Evolutionary conservation across 2,888 invertebrate genomes (phyloP), one percentile per base, ranked within the genome.

Genomic region (Parnassius smintheus): DNA sequence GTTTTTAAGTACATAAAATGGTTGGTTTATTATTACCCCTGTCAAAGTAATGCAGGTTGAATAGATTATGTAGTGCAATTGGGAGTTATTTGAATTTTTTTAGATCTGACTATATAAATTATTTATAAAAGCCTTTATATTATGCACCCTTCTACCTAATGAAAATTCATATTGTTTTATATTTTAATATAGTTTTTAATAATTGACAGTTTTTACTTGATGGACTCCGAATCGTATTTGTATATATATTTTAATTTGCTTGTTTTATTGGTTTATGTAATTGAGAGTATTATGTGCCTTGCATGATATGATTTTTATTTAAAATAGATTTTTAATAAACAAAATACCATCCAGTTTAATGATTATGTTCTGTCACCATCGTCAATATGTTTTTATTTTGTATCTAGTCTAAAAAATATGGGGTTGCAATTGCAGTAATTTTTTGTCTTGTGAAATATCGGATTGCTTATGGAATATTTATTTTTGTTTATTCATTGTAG

Each of bases 51-150:
- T 66, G 68, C 60, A 49, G 49, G 49, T 49, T n/a, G 49, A 58
- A 62, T 64, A 66, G 65, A 68, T 65, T 66, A 68, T 64, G 70
- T 63, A 74, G 83, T 87, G 86, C 85, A 86, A 86, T 88, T 72
- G 66, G 80, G 82, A 80, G 69, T 67, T 70, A 74, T 72, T 66
- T 64, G 52, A 64, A 62, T 69, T 74, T 65, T 70, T 72, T 70
- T 72, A 80, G 79, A 79, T 80, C 77, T 80, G 80, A 79, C 67
- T 72, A 66, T 70, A 70, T 68, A 65, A 67, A 68, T 66, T 64
- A 56, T 49, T 51, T 61, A 61, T 61, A 46, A 52, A 52, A 55
- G 45, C 11, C 44, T 22, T 45, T 13, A 10, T 49, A 13, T 49
- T 35, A 49, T 42, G 9, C 10, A n/a, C 11, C 7, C 51, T 13